phyloP scores from a whole-genome alignment of 2,113 vertebrate species.

The Tachysurus fulvidraco region DNA sequence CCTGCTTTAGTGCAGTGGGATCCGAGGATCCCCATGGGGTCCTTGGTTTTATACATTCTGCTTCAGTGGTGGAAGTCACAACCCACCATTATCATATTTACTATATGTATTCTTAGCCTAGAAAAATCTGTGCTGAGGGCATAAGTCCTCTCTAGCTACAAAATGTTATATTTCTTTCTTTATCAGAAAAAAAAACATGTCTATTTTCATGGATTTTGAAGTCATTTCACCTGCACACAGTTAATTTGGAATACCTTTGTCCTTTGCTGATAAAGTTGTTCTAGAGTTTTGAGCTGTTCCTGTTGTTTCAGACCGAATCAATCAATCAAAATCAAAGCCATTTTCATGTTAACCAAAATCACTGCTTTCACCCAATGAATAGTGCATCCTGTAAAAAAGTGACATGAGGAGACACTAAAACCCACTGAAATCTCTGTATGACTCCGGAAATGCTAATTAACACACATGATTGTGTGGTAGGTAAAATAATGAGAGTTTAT shows the following conservation, averaged over 20 bases:
- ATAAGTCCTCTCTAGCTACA: not conserved
- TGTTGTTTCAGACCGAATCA: not conserved
- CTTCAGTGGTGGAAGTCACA: not conserved
- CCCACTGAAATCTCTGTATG: not conserved
- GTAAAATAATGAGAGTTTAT: conserved; percentile 7
- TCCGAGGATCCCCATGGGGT: not conserved
- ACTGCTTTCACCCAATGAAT: not conserved
- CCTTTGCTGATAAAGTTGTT: not conserved
- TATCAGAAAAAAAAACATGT: not conserved
- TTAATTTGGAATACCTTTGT: not conserved
- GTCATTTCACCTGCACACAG: not conserved
- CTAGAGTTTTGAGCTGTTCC: not conserved
- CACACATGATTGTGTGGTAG: not conserved
- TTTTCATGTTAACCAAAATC: not conserved
- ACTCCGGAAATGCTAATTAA: not conserved
- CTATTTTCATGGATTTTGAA: not conserved
- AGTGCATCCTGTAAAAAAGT: not conserved
- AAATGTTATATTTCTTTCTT: not conserved
- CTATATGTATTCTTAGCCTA: not conserved
- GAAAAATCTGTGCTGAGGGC: not conserved
- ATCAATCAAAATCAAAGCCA: not conserved
- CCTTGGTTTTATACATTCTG: not conserved
- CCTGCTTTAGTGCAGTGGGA: not conserved
- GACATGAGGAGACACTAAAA: not conserved
- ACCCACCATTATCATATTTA: not conserved